phyloP scores from a whole-genome alignment of 2,888 invertebrate genomes.

The Troides oblongomaculatus region DNA sequence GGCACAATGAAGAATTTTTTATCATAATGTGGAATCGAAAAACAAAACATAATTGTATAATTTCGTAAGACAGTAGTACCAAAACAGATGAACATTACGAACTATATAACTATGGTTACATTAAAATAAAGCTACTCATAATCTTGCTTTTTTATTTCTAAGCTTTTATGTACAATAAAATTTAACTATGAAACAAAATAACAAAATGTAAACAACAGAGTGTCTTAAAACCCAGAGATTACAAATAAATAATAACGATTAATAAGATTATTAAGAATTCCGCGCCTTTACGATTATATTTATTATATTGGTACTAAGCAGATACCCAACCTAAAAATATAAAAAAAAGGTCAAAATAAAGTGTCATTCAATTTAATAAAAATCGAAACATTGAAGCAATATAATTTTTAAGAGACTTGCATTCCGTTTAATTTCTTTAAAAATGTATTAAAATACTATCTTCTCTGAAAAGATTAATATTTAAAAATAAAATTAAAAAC shows the following conservation, averaged over 20 bases:
- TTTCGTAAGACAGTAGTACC: not conserved
- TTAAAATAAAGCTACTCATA: too few species aligned
- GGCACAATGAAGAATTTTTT: not conserved
- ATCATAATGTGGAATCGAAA: not conserved
- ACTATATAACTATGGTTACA: not conserved
- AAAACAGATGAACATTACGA: not conserved
- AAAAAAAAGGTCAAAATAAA: not conserved
- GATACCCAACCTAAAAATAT: not conserved
- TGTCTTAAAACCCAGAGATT: not conserved
- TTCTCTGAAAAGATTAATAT: too few species aligned
- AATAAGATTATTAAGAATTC: constrained; percentile 6
- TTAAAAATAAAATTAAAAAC: too few species aligned
- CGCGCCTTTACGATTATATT: constrained; percentile 6
- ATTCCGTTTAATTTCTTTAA: not conserved
- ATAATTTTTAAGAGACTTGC: not conserved
- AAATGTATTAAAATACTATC: too few species aligned
- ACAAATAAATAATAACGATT: not conserved
- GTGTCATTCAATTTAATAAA: not conserved
- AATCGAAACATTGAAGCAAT: too few species aligned
- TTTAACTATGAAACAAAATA: too few species aligned
- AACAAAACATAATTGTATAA: not conserved
- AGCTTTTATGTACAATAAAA: too few species aligned
- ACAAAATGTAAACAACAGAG: too few species aligned
- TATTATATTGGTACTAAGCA: not conserved
- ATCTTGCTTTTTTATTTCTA: too few species aligned